phyloP scores from a whole-genome alignment of 1,140 invertebrate species.

The Drosophila orena region DNA sequence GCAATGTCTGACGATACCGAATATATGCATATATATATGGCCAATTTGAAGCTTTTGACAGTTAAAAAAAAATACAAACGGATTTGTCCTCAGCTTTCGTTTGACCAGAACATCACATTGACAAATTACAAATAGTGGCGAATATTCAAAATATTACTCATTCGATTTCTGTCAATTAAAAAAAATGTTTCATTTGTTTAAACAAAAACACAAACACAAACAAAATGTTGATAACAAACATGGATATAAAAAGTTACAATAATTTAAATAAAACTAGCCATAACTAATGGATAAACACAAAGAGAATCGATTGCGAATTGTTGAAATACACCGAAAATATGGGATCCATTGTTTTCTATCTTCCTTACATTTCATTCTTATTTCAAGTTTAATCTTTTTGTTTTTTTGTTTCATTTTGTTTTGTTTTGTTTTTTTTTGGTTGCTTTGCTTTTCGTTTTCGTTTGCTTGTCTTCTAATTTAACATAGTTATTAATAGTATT shows the following conservation, averaged over 20 bases:
- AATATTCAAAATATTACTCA: constrained; percentile 56
- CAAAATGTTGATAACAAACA: constrained; percentile 57
- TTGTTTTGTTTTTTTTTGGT: constrained; percentile 58
- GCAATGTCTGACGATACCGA: not conserved
- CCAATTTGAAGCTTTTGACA: constrained; percentile 26
- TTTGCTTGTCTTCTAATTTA: constrained; percentile 43
- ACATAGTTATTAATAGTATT: constrained; percentile 70
- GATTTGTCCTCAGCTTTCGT: constrained; percentile 51
- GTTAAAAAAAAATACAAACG: constrained; percentile 13
- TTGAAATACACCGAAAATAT: constrained; percentile 22
- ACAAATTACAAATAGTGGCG: constrained; percentile 29
- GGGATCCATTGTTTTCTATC: constrained; percentile 10
- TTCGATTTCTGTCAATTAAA: constrained; percentile 23
- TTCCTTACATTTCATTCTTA: constrained; percentile 26
- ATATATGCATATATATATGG: not conserved
- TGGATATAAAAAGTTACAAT: constrained; percentile 21
- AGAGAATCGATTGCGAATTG: constrained; percentile 29
- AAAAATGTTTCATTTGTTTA: constrained; percentile 27
- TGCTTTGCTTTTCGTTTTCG: constrained; percentile 60
- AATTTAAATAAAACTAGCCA: constrained; percentile 52
- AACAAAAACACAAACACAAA: constrained; percentile 68
- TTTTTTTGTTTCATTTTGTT: constrained; percentile 58
- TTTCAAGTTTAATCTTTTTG: constrained; percentile 17
- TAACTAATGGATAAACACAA: constrained; percentile 68
- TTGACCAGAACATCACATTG: constrained; percentile 75